These are phyloP conservation scores for Phylloscopus trochiloides DNA, from an alignment of 2,113 vertebrate genomes.

Conservation along the genomic window DNA sequence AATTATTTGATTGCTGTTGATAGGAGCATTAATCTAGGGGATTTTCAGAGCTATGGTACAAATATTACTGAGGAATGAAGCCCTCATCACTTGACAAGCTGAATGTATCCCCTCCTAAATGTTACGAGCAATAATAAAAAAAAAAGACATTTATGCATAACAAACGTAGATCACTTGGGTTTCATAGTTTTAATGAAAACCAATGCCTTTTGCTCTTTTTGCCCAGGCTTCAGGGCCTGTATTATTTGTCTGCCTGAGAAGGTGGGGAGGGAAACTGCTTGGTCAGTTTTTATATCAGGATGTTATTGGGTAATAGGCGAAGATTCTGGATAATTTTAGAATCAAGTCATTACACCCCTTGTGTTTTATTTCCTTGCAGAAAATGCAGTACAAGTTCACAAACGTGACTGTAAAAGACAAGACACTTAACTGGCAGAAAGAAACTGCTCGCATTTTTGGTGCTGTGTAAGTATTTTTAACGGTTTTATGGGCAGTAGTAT, in stretches of 20 bases:
- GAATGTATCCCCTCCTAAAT: not conserved
- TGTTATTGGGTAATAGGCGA: not conserved
- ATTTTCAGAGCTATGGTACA: not conserved
- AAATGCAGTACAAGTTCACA: conserved; percentile 62
- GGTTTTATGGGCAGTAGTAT: not conserved
- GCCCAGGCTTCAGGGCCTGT: not conserved
- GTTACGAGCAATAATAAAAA: not conserved
- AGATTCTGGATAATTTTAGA: not conserved
- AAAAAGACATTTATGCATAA: not conserved
- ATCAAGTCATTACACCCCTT: not conserved
- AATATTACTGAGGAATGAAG: not conserved
- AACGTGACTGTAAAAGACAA: conserved; percentile 43
- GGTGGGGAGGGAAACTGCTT: not conserved
- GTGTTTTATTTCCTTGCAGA: conserved; percentile 46
- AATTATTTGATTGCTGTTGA: not conserved
- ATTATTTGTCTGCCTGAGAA: not conserved
- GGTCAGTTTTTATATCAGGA: not conserved
- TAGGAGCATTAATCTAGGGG: not conserved
- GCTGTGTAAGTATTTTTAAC: conserved; percentile 74
- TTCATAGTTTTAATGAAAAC: not conserved
- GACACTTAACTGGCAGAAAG: conserved; percentile 62
- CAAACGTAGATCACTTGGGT: not conserved
- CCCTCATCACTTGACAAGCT: not conserved
- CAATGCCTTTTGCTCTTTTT: not conserved
- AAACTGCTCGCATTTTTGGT: conserved; percentile 63